Base-by-base conservation (phyloP, 2,113 vertebrate genomes). In the Sphaerodactylus townsendi region DNA sequence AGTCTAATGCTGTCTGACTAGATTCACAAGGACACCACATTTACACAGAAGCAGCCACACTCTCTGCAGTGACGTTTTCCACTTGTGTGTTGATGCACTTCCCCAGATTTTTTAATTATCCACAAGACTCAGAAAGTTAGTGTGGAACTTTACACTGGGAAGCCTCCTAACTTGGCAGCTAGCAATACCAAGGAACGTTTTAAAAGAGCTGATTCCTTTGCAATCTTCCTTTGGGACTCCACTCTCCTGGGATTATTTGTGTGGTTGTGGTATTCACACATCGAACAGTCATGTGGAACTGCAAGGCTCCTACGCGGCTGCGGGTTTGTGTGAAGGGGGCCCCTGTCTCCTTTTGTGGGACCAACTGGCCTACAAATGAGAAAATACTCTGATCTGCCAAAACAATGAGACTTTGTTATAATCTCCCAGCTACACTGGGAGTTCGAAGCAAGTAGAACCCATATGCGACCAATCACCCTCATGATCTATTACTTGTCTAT, bases 401-500 rank as follows among this genome's bases (percentile, higher is more conserved):
- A 79, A 72, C 28, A 41, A 65, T 64, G 78, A 19, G 59, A 46
- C 41, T 64, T 71, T 82, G 76, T 89, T 66, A 64, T 79, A 73
- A 82, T 92, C 86, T 90, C 81, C 87, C 89, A 88, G 82, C 89
- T 86, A 85, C 35, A 78, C 74, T 92, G 83, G 91, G 86, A 89
- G 88, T 94, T 69, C 72, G 66, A 37, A 86, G 1, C 5, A 85
- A 92, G 84, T 62, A 86, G 92, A 92, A 93, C 87, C 90, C 94
- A 95, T 92, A 86, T 95, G 93, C 33, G 90, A 56, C 64, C 72
- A 92, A 92, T 95, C 81, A 90, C 86, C 91, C 89, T 76, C 87
- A 89, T 96, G 93, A 95, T 96, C 89, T 92, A 96, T 95, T 90
- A 87, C 88, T 94, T 86, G 86, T 83, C 85, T 96, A 94, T 95